Evolutionary conservation across 1,140 invertebrate species (phyloP).

Genomic region (Choristoneura fumiferana): DNA sequence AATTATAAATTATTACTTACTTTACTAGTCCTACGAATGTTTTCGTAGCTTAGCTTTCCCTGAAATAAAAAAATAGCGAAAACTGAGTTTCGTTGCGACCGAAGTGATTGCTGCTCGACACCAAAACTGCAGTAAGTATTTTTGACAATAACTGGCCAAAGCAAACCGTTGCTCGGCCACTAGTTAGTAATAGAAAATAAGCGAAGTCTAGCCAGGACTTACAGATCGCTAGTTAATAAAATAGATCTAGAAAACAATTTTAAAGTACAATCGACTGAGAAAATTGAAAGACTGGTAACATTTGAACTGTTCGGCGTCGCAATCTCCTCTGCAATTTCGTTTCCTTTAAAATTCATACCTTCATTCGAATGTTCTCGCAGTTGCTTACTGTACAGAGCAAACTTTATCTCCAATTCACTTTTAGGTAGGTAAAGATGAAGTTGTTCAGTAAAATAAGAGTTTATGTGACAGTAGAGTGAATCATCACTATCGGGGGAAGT

Average conservation of each 20-base stretch:
- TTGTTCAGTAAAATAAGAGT: not conserved
- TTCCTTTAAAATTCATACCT: conserved; percentile 46
- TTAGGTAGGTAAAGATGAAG: not conserved
- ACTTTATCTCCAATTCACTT: conserved; percentile 6
- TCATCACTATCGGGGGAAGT: too few species aligned
- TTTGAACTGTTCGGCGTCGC: conserved; percentile 1
- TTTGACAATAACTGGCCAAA: too few species aligned
- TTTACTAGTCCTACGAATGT: too few species aligned
- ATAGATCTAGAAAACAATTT: conserved; percentile 15
- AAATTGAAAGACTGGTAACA: conserved; percentile 15
- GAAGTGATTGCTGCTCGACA: too few species aligned
- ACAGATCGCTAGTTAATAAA: conserved; percentile 3
- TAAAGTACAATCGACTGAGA: conserved; percentile 1
- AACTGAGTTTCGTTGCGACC: too few species aligned
- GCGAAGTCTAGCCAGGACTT: conserved; percentile 16
- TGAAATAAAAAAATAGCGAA: too few species aligned
- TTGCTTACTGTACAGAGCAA: conserved; percentile 4
- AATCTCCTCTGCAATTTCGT: conserved; percentile 34
- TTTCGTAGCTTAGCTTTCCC: too few species aligned
- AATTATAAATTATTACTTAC: too few species aligned
- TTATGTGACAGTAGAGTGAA: not conserved
- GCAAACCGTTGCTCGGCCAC: too few species aligned
- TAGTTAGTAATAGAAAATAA: not conserved
- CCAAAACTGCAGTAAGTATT: too few species aligned
- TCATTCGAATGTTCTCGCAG: conserved; percentile 28